phyloP scores from a whole-genome alignment of 1,140 invertebrate species.

The Drosophila tani region DNA sequence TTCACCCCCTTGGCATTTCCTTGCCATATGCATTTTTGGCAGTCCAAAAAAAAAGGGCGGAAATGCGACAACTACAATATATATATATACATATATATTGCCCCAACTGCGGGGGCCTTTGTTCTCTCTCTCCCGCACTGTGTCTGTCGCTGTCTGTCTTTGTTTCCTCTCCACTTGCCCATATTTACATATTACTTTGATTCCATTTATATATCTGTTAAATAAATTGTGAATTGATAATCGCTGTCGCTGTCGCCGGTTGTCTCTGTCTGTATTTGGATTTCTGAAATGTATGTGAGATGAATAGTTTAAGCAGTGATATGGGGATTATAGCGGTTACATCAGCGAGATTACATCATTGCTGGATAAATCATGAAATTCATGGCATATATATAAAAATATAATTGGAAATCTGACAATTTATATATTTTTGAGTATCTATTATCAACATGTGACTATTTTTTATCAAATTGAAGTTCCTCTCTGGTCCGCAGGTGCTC shows the following conservation, averaged over 20 bases:
- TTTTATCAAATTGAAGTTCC: background rate
- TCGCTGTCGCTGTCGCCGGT: slow-evolving; percentile 5
- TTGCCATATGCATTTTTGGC: slow-evolving; percentile 76
- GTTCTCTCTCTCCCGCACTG: slow-evolving; percentile 7
- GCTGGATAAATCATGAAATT: background rate
- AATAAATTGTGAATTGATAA: slow-evolving; percentile 50
- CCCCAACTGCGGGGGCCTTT: slow-evolving; percentile 46
- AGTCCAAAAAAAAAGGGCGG: slow-evolving; percentile 60
- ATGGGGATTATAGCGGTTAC: slow-evolving; percentile 6
- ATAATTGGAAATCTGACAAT: background rate
- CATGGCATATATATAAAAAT: background rate
- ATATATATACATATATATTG: no score
- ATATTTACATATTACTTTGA: slow-evolving; percentile 68
- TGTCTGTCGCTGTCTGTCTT: slow-evolving; percentile 5
- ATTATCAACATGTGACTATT: background rate
- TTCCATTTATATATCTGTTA: slow-evolving; percentile 66
- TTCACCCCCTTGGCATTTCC: background rate
- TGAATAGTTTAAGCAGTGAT: slow-evolving; percentile 20
- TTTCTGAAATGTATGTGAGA: slow-evolving; percentile 31
- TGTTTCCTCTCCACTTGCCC: slow-evolving; percentile 31
- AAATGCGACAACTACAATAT: slow-evolving; percentile 76
- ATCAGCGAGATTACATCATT: slow-evolving; percentile 6
- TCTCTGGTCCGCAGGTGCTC: no score
- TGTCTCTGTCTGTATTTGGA: slow-evolving; percentile 34
- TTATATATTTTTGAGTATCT: background rate